phyloP scores from a whole-genome alignment of 2,888 invertebrate species.

The Papilio demoleus region DNA sequence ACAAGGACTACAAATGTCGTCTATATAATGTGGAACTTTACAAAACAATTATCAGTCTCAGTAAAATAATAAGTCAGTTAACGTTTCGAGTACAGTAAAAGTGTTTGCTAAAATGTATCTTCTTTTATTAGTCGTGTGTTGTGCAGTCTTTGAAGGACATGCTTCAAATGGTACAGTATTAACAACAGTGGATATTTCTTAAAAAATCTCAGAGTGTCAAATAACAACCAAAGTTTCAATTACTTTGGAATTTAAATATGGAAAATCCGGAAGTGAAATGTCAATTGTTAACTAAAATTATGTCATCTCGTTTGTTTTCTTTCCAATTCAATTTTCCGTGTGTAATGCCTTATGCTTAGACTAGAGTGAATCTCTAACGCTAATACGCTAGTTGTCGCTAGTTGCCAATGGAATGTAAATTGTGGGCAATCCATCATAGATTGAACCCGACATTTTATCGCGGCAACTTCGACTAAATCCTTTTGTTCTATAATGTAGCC shows the following conservation, averaged over 20 bases:
- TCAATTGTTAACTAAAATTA: no score
- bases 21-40: constrained; percentile 31
- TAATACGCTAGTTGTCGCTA: no score
- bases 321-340: no score
- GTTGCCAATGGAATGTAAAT: no score
- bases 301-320: no score
- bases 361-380: no score
- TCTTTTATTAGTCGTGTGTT: neutral
- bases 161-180: constrained; percentile 16
- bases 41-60: constrained; percentile 22
- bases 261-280: no score
- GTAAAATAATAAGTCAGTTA: neutral
- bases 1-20: constrained; percentile 10
- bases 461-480: no score
- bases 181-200: neutral
- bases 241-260: neutral
- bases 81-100: constrained; percentile 8
- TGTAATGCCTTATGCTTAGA: no score
- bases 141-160: constrained; percentile 26
- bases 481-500: no score
- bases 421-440: no score
- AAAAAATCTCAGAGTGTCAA: neutral
- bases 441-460: no score
- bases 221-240: neutral
- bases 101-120: constrained; percentile 18